A percentile compares a stretch with the other conserved stretches of the same genome.
Evolutionary conservation across 2,888 invertebrate genomes (phyloP).

Genomic region (Hyposoter didymator): DNA sequence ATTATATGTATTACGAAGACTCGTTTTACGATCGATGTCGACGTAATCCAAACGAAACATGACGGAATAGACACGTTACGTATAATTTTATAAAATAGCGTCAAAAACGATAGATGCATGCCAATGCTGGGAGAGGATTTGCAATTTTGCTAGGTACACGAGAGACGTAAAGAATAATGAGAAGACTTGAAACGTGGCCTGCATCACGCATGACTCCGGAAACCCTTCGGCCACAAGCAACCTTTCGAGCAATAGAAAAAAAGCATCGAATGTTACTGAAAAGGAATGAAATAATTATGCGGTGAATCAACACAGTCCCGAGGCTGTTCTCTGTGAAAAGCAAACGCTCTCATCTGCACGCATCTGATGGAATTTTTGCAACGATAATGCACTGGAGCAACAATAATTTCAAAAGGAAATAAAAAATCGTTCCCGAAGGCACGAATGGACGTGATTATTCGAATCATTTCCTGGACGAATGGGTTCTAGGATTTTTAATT

Average conservation of each 20-base stretch:
- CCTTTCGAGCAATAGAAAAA: slow-evolving; percentile 11
- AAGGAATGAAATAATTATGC: slow-evolving; percentile 39
- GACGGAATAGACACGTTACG: slow-evolving; percentile 36
- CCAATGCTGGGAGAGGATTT: slow-evolving; percentile 15
- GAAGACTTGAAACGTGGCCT: neutral
- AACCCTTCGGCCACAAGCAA: slow-evolving; percentile 47
- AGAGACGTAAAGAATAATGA: neutral
- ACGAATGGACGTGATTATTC: neutral
- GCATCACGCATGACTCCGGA: slow-evolving; percentile 47
- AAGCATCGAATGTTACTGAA: slow-evolving; percentile 21
- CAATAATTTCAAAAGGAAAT: neutral
- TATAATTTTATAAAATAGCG: slow-evolving; percentile 35
- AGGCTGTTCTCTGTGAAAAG: slow-evolving; percentile 26
- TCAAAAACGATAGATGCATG: slow-evolving; percentile 32
- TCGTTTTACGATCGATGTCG: neutral
- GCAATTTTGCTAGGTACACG: neutral
- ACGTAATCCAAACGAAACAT: slow-evolving; percentile 31
- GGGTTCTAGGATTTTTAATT: neutral
- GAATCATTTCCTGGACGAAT: neutral
- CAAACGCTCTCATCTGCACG: slow-evolving; percentile 43
- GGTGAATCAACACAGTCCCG: slow-evolving; percentile 26
- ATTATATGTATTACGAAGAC: slow-evolving; percentile 46
- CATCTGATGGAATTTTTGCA: slow-evolving; percentile 20
- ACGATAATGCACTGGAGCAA: neutral
- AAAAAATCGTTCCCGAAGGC: neutral